Base-by-base conservation (phyloP, 2,888 invertebrate genomes). In the Latheticus oryzae region DNA sequence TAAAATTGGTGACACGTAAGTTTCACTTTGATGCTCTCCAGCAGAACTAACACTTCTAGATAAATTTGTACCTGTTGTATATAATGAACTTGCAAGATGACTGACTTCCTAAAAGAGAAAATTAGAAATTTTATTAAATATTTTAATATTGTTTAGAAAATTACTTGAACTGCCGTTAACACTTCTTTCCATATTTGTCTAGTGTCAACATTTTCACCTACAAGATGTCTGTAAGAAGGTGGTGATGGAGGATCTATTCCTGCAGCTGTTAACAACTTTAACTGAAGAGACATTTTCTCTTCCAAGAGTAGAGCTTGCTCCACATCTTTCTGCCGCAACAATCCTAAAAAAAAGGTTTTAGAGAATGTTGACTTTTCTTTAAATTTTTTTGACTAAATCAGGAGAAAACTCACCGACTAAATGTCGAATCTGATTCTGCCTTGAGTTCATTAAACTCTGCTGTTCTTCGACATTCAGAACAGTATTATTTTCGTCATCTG, bases 41-140 rank as follows among this genome's bases (percentile, higher is more conserved):
- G 93, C 96, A 15, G 95, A 95, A 78, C 95, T 95, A 9, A 94
- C 91, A 75, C 95, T 95, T 42, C 96, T 86, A 5, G 93, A 93
- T 7, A 96, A 82, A 54, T 89, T 90, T 21, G 89, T 88, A 38
- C 92, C 90, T 13, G 86, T 86, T 23, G 85, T 87, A 57, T 90
- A 90, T 50, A 89, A 76, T 0, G 87, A 85, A 68, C 88, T 88
- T 9, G 91, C 91, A 58, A 93, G 77, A 61, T 90, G 85, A 65
- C 86, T 87, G 24, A 88, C 91, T 70, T 92, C 90, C 86, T 90
- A 38, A 35, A 24, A 26, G 55, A 38, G 47, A 24, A 19, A 48
- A 35, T 35, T 26, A 42, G 21, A 48, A 19, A 33, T 3, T 24
- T 24, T 24, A 7, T 33, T 13, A n/a, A 48, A 12, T 24, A 12